Conservation (phyloP, 2,888 invertebrate species). For the Dinocampus coccinellae region DNA sequence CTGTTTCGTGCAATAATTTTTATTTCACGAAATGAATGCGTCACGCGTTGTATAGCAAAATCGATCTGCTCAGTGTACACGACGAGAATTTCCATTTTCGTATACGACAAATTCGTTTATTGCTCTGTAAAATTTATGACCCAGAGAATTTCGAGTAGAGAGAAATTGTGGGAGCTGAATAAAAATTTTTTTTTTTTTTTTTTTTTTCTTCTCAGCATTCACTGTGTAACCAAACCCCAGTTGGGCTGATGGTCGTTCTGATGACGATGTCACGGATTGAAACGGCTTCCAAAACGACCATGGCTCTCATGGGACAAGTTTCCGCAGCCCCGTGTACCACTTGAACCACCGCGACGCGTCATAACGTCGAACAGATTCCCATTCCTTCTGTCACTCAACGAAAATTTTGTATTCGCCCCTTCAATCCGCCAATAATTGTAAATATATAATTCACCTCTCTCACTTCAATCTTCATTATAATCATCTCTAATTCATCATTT, state of each 20-base stretch:
- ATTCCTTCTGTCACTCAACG: slow-evolving; percentile 17
- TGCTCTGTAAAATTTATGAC: slow-evolving; percentile 23
- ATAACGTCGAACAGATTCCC: slow-evolving; percentile 10
- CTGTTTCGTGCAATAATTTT: slow-evolving; percentile 1
- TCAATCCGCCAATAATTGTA: slow-evolving; percentile 26
- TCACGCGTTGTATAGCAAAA: slow-evolving; percentile 10
- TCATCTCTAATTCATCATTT: background rate
- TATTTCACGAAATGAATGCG: slow-evolving; percentile 1
- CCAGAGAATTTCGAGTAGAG: slow-evolving; percentile 9
- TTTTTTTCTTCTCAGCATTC: background rate
- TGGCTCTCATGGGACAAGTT: slow-evolving; percentile 61
- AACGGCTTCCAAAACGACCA: slow-evolving; percentile 67
- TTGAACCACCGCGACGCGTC: slow-evolving; percentile 19
- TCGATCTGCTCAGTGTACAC: slow-evolving; percentile 9
- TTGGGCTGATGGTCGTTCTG: slow-evolving; percentile 4
- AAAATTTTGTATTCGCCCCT: slow-evolving; percentile 26
- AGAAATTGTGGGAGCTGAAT: slow-evolving; percentile 10
- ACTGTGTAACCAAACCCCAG: background rate
- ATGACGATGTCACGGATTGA: slow-evolving; percentile 66
- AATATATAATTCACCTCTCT: slow-evolving; percentile 8
- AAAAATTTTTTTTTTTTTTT: background rate
- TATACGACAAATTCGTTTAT: slow-evolving; percentile 28
- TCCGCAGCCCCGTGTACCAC: slow-evolving; percentile 47
- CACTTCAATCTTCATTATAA: background rate
- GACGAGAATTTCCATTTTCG: slow-evolving; percentile 19